These are phyloP conservation scores for Rhopalosiphum maidis DNA, from an alignment of 1,140 invertebrate species.

Conservation along the genomic window DNA sequence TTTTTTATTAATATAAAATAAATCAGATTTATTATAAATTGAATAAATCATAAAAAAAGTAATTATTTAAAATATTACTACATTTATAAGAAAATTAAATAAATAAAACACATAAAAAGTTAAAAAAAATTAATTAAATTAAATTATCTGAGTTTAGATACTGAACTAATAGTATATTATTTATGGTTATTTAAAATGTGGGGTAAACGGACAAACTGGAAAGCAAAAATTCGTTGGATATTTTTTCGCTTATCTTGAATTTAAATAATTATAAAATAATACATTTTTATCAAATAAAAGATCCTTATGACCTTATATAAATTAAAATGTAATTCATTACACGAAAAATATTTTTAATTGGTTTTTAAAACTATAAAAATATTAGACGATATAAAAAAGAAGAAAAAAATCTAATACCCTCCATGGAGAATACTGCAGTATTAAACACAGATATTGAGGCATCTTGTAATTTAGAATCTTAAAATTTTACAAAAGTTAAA, in stretches of 20 bases:
- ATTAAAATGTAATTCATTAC: neutral
- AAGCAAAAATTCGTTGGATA: neutral
- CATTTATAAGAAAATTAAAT: neutral
- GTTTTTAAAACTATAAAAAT: no score
- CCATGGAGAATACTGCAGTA: no score
- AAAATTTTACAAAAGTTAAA: no score
- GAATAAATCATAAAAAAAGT: neutral
- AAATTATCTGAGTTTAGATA: no score
- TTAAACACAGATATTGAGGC: neutral
- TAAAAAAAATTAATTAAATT: neutral
- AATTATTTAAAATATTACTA: neutral
- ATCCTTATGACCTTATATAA: neutral
- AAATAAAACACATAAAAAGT: neutral
- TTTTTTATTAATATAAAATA: neutral
- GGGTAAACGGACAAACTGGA: neutral
- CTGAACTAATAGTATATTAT: neutral
- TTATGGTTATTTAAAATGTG: neutral
- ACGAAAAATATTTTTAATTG: neutral
- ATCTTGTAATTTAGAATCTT: no score
- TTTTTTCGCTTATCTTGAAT: no score
- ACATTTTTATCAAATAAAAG: neutral
- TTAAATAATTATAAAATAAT: neutral
- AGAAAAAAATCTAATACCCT: no score
- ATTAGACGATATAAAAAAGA: no score
- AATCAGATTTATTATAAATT: neutral